Evolutionary conservation across 1,140 invertebrate genomes (phyloP).

Genomic region (Lordiphosa mommai): DNA sequence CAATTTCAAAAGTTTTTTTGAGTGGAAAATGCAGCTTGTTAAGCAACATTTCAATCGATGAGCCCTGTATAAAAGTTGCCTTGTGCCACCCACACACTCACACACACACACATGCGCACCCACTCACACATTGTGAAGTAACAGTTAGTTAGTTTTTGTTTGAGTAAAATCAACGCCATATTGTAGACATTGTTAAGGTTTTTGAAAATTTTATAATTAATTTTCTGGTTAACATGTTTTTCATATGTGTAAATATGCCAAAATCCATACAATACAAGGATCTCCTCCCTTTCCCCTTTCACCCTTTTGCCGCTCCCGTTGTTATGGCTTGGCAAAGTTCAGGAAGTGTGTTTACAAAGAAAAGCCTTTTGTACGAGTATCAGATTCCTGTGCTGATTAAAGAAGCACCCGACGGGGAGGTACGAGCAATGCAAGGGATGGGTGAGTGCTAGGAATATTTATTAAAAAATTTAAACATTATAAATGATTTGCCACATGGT

Average conservation of each 20-base stretch:
- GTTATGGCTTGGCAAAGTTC: constrained; percentile 61
- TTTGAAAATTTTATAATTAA: constrained; percentile 78
- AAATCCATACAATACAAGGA: constrained; percentile 55
- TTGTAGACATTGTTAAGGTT: constrained; percentile 76
- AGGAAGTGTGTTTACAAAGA: constrained; percentile 75
- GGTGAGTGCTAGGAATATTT: constrained; percentile 50
- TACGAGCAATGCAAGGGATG: background rate
- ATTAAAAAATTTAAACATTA: constrained; percentile 71
- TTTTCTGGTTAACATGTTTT: constrained; percentile 76
- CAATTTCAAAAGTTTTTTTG: too few relatives aligned
- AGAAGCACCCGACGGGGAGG: constrained; percentile 37
- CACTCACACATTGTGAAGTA: constrained; percentile 15
- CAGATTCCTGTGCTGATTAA: constrained; percentile 75
- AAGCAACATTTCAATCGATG: background rate
- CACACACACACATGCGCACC: background rate
- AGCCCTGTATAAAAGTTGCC: constrained; percentile 29
- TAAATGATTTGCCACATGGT: constrained; percentile 65
- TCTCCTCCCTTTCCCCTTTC: background rate
- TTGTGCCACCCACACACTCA: constrained; percentile 1
- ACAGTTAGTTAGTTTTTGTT: constrained; percentile 65
- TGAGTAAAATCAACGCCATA: constrained; percentile 74
- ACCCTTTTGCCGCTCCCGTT: background rate
- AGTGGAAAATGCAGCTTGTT: constrained; percentile 1
- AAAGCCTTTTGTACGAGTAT: constrained; percentile 76
- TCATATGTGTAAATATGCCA: constrained; percentile 57